Base-by-base conservation (phyloP, 2,888 invertebrate species). In the Philereme vetulata region DNA sequence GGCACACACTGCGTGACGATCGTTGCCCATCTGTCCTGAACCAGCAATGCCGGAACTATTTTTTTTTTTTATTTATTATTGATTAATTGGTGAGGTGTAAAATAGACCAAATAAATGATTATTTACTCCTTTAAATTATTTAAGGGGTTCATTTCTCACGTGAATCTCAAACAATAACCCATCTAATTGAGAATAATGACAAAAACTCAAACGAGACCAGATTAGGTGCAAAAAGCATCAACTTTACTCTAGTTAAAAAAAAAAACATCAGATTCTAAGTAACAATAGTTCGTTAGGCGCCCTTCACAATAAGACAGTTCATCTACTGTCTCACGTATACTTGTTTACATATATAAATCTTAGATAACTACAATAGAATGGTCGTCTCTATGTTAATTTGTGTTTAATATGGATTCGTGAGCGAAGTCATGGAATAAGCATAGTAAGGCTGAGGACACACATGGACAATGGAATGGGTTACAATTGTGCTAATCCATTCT, bases 271-370 rank as follows among this genome's bases (percentile, higher is more conserved):
- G 74, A 78, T 49, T 74, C 72, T 65, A 52, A 34, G 51, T 57
- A 75, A 89, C 88, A 90, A 90, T 89, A 84, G 77, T 89, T 90
- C 89, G 86, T 89, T 89, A 90, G 80, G 72, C 38, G 71, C 76
- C 81, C 82, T 79, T 82, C 42, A 58, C 54, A 49, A 55, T 54
- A 10, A 55, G 42, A 52, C 42, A 35, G 21, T 35, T 38, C 44
- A 43, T 40, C 49, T 35, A 45, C 66, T 77, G 80, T 88, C 86
- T 84, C 84, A 81, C 81, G 78, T 74, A 72, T 57, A 60, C 72
- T 72, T 90, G 90, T 90, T 89, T 88, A 90, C 85, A 84, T 82
- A 84, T 80, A 88, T 90, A 90, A 90, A 90, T 90, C 89, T 89
- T 76, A 80, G 73, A 72, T 71, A 78, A 78, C 74, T 75, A 87